Evolutionary conservation across 1,140 invertebrate species (phyloP).

Genomic region (Helicoverpa armigera): DNA sequence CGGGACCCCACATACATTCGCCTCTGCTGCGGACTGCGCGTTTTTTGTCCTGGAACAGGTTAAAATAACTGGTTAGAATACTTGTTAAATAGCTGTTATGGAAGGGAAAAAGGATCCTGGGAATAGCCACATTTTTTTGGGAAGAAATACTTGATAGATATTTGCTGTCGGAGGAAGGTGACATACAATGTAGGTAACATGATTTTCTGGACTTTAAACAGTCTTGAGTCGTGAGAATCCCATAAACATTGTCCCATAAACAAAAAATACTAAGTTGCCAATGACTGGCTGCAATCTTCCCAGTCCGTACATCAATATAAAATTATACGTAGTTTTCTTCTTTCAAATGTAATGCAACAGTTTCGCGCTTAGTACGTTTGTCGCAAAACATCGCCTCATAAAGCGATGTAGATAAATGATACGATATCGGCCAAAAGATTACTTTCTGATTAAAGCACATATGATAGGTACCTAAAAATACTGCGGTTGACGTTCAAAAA

Average conservation of each 20-base stretch:
- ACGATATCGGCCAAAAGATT: background rate
- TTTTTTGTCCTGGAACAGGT: constrained; percentile 80
- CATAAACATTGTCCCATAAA: no score
- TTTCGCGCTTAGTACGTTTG: background rate
- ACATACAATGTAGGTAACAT: no score
- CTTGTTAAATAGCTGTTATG: background rate
- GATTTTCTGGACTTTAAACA: no score
- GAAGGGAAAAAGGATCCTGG: background rate
- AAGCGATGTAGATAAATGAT: constrained; percentile 13
- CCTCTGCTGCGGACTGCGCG: constrained; percentile 77
- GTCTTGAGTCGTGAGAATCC: no score
- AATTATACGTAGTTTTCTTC: no score
- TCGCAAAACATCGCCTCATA: constrained; percentile 16
- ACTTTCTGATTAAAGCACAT: constrained; percentile 8
- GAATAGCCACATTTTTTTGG: background rate
- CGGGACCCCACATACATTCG: constrained; percentile 70
- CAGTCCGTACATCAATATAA: no score
- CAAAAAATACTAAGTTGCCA: no score
- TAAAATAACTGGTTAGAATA: constrained; percentile 20
- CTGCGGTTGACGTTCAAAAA: background rate
- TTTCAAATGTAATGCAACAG: background rate
- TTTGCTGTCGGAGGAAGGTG: no score
- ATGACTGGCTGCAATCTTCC: no score
- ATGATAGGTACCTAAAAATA: background rate
- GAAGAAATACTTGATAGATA: no score